These are phyloP conservation scores for Torymus texanus DNA, from an alignment of 2,888 invertebrate species.

Conservation along the genomic window DNA sequence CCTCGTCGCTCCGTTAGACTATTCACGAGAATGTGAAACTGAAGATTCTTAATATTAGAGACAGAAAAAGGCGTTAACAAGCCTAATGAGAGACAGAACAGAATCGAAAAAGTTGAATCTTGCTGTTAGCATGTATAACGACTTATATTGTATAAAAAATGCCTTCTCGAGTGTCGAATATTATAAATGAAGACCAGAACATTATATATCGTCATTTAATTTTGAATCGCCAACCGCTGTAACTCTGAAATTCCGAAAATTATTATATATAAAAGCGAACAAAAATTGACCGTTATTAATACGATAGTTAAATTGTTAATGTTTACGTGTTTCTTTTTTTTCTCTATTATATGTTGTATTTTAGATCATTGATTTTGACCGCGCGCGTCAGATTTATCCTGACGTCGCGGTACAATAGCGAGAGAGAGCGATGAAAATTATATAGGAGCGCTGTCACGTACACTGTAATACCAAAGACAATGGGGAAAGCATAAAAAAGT, in stretches of 20 bases:
- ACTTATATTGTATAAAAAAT: slow-evolving; percentile 57
- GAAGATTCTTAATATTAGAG: slow-evolving; percentile 7
- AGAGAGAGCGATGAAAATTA: slow-evolving; percentile 15
- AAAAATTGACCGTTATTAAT: slow-evolving; percentile 42
- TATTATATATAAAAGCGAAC: slow-evolving; percentile 32
- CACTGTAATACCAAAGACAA: slow-evolving; percentile 52
- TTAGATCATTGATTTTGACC: slow-evolving; percentile 31
- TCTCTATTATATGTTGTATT: slow-evolving; percentile 46
- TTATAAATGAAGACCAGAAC: slow-evolving; percentile 51
- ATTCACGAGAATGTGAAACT: slow-evolving; percentile 6
- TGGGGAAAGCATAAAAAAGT: slow-evolving; percentile 41
- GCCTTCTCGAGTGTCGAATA: slow-evolving; percentile 58
- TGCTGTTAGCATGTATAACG: slow-evolving; percentile 51
- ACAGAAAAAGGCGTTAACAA: not conserved
- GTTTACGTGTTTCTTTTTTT: slow-evolving; percentile 53
- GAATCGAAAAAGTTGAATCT: slow-evolving; percentile 49
- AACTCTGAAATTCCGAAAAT: slow-evolving; percentile 44
- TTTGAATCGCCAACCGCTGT: slow-evolving; percentile 46
- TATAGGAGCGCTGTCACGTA: slow-evolving; percentile 37
- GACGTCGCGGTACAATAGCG: not conserved
- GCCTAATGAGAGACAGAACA: slow-evolving; percentile 15
- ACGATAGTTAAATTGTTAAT: slow-evolving; percentile 49
- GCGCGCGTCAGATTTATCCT: slow-evolving; percentile 52
- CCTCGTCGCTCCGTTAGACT: slow-evolving; percentile 21
- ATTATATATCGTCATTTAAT: slow-evolving; percentile 50